Evolutionary conservation across 2,888 invertebrate species (phyloP), one percentile per base, ranked within the genome.

Genomic region (Pollenia labialis): DNA sequence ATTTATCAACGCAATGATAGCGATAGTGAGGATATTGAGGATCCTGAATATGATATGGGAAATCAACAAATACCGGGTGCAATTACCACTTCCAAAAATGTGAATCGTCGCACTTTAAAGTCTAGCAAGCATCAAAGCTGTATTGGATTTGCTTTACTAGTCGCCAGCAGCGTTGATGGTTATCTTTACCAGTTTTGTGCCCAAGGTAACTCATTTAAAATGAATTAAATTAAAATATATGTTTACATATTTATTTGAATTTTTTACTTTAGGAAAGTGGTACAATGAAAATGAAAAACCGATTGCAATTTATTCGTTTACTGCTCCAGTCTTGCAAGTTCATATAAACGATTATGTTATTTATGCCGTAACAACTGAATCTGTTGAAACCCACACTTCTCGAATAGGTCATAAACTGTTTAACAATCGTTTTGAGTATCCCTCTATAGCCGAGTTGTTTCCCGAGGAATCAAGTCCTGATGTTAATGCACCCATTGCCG

Each of bases 361-460:
- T n/a, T 96, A 97, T 91, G 96, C 96, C 0, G 93, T 97, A 18
- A 97, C 97, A 0, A 95, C 96, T 86, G 95, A 95, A 81, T 97
- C 97, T 0, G 94, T 97, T 58, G 97, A 97, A 92, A 95, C 96
- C 0, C 97, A 97, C 90, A 97, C 97, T 0, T 94, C 95, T 32
- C 93, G 96, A 64, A 94, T 95, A 74, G 95, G 96, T 0, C 95
- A 96, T 90, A 94, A 95, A 86, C 91, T 95, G 1, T 94, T 95
- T 74, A 94, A 94, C 50, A 93, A 92, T 89, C 92, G 92, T 14
- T 93, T 93, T 77, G 93, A 93, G 88, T 93, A 93, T 87, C 93
- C 93, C 62, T 90, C 91, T 68, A 90, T 93, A 48, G 91, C 92
- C 2, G 90, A 90, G 9, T 88, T 92, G 9, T 93, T 92, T 68